phyloP scores from a whole-genome alignment of 1,140 invertebrate genomes.

The Papilio machaon region DNA sequence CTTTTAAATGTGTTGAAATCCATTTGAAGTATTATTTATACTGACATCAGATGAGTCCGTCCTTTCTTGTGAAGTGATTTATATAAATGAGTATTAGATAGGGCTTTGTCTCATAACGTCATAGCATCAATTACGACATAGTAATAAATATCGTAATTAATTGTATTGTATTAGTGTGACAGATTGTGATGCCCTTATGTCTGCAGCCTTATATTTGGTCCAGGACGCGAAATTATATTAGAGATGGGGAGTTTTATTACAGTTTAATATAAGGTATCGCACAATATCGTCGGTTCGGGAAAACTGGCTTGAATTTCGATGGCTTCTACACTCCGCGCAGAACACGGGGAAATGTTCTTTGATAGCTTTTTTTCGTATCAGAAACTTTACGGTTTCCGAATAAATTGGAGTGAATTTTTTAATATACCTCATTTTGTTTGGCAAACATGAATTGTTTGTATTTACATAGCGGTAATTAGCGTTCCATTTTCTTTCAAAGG shows the following conservation, averaged over 20 bases:
- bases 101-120: neutral
- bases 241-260: constrained; percentile 74
- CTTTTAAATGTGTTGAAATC: too few relatives aligned
- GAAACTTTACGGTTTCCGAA: constrained; percentile 58
- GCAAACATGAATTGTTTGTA: constrained; percentile 31
- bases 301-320: constrained; percentile 69
- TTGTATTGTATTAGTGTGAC: neutral
- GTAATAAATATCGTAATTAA: neutral
- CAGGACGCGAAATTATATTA: constrained; percentile 71
- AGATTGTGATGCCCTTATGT: constrained; percentile 40
- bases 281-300: constrained; percentile 63
- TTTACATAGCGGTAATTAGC: constrained; percentile 19
- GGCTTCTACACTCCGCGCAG: constrained; percentile 57
- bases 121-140: neutral
- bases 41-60: too few relatives aligned
- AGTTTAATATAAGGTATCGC: constrained; percentile 78
- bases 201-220: constrained; percentile 52
- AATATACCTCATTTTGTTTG: constrained; percentile 37
- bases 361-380: constrained; percentile 62
- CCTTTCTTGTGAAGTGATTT: too few relatives aligned
- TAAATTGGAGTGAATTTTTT: constrained; percentile 51
- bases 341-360: constrained; percentile 57
- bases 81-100: too few relatives aligned
- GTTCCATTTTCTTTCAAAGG: constrained; percentile 13
- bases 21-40: too few relatives aligned